Conservation (phyloP, 2,113 vertebrate genomes). For the Hylia prasina region DNA sequence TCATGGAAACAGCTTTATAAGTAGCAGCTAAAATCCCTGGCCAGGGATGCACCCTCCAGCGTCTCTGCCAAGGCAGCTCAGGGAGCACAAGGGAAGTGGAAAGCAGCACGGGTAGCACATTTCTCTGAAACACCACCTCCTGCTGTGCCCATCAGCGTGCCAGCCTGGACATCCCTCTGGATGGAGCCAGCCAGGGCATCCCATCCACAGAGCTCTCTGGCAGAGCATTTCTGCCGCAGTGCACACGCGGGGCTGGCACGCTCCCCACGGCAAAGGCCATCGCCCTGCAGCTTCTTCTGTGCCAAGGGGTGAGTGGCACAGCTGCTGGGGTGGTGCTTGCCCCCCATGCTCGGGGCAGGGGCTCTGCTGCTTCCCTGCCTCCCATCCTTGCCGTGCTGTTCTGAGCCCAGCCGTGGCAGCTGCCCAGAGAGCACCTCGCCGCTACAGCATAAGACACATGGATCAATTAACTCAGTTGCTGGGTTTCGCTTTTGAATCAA, state of each 20-base stretch:
- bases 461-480: slow-evolving; percentile 65
- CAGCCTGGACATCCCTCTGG: not conserved
- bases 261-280: not conserved
- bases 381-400: not conserved
- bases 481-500: slow-evolving; percentile 65
- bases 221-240: not conserved
- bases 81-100: accelerated
- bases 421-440: slow-evolving; percentile 9
- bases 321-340: not conserved
- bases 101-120: accelerated
- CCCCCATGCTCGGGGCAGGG: accelerated
- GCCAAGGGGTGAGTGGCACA: not conserved
- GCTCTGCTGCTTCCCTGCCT: not conserved
- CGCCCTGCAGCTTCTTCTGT: not conserved
- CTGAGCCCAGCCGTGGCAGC: not conserved
- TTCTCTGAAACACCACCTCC: not conserved
- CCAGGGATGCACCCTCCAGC: not conserved
- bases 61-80: not conserved
- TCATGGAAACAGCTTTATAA: not conserved
- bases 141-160: accelerated
- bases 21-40: not conserved
- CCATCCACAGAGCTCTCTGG: accelerated
- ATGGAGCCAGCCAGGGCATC: not conserved
- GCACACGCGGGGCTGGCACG: accelerated
- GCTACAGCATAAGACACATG: slow-evolving; percentile 45